Percentiles rank a stretch among this genome's conserved stretches.
phyloP scores from a whole-genome alignment of 35 echinoderm and acorn worm genomes.

The Apostichopus japonicus region DNA sequence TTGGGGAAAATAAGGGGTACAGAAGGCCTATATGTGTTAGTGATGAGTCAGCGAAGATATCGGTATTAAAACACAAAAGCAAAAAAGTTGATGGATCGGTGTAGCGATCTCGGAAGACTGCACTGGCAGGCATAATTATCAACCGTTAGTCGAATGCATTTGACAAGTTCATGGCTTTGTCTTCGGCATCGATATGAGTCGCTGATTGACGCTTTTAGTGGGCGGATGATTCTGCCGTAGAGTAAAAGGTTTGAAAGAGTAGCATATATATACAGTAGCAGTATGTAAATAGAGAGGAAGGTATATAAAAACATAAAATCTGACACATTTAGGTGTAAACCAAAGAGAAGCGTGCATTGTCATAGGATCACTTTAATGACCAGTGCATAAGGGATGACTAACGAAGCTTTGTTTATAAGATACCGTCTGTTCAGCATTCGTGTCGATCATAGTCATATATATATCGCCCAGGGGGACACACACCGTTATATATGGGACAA shows the following conservation, averaged over 20 bases:
- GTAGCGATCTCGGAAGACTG: not conserved
- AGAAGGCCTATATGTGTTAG: not conserved
- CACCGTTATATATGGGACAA: not conserved
- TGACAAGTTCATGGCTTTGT: too few relatives aligned
- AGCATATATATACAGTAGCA: not conserved
- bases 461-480: too few relatives aligned
- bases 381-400: not conserved
- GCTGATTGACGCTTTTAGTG: not conserved
- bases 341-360: too few relatives aligned
- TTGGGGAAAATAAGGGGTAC: not conserved
- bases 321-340: not conserved
- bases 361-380: too few relatives aligned
- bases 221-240: not conserved
- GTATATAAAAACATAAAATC: not conserved
- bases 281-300: not conserved
- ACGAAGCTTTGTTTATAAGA: not conserved
- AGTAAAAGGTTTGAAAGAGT: not conserved
- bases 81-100: not conserved
- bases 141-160: not conserved
- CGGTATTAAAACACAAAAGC: not conserved
- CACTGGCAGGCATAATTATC: not conserved
- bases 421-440: not conserved
- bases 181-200: not conserved
- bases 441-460: not conserved
- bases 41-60: not conserved